Base-by-base conservation (phyloP, 2,888 invertebrate genomes). In the Argyresthia goedartella region DNA sequence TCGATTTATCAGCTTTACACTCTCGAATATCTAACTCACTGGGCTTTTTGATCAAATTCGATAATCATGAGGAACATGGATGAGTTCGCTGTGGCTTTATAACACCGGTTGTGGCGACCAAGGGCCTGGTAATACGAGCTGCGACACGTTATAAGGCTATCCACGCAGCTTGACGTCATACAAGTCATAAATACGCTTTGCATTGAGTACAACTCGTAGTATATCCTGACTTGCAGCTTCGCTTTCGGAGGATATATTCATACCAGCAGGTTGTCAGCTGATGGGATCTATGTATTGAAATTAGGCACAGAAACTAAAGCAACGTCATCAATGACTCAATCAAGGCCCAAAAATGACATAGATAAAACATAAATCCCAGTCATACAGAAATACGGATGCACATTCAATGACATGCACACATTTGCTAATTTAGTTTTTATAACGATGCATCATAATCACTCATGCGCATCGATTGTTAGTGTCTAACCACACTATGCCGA, bases 131-230 rank as follows among this genome's bases (percentile, higher is more conserved):
- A 4, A 25, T 10, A 47, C 14, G 34, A 33, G 43, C n/a, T 33
- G 33, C 44, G 50, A 50, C 72, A 75, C 76, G 79, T 84, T 82
- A 80, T 82, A 81, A 82, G 76, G 82, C 82, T 81, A 81, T 77
- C 78, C 81, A 81, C 84, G 81, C 84, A 73, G 82, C 86, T 84
- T 85, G 67, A 68, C 69, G 76, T 80, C 80, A 82, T 81, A 79
- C 66, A 69, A 25, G 25, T 25, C 25, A 25, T 25, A 25, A 25
- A 25, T 4, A 55, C 55, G 86, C 86, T 86, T 86, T 76, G 86
- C 85, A 82, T 82, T 79, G 73, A n/a, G n/a, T n/a, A n/a, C n/a
- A n/a, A 85, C 80, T 84, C 81, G 74, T 70, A 85, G 81, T 82
- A 78, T 69, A n/a, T n/a, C n/a, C 71, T 79, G 82, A 84, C 76